Conservation (phyloP, 2,797 vertebrate species). For the Cottoperca gobio region DNA sequence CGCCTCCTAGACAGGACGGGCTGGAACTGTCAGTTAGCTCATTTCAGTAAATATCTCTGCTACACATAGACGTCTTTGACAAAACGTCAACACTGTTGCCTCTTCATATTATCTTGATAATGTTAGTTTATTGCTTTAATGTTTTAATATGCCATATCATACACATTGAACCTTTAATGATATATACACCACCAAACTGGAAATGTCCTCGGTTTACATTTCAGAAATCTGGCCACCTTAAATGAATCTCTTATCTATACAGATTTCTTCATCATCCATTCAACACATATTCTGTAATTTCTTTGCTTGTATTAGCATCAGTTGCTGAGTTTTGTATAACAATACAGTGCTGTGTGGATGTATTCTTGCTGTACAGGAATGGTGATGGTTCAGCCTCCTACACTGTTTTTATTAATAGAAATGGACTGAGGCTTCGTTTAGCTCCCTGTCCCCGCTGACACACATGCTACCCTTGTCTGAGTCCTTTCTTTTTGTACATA, state of each 20-base stretch:
- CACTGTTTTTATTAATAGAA: conserved; percentile 82
- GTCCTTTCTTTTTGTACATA: conserved; percentile 18
- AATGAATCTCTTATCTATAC: neutral
- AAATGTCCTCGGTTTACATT: too few species aligned
- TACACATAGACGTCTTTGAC: too few species aligned
- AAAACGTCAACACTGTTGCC: too few species aligned
- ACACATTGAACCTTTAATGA: too few species aligned
- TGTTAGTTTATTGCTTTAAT: too few species aligned
- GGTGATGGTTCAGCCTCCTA: conserved; percentile 73
- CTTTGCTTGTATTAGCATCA: neutral
- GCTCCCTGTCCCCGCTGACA: conserved; percentile 64
- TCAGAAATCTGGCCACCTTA: too few species aligned
- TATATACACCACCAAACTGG: too few species aligned
- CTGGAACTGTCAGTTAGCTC: too few species aligned
- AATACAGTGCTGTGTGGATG: conserved; percentile 52
- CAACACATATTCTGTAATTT: neutral
- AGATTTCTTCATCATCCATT: conserved; percentile 7
- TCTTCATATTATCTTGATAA: too few species aligned
- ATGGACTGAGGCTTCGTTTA: conserved; percentile 69
- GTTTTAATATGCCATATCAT: too few species aligned
- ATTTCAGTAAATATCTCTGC: too few species aligned
- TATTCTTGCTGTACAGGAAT: conserved; percentile 55
- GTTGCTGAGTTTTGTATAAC: conserved; percentile 42
- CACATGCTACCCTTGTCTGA: conserved; percentile 48
- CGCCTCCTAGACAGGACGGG: too few species aligned